A percentile compares a stretch with the other conserved stretches of the same genome.
Conservation (phyloP, 2,797 vertebrate species). For the Sebastes flavidus region DNA sequence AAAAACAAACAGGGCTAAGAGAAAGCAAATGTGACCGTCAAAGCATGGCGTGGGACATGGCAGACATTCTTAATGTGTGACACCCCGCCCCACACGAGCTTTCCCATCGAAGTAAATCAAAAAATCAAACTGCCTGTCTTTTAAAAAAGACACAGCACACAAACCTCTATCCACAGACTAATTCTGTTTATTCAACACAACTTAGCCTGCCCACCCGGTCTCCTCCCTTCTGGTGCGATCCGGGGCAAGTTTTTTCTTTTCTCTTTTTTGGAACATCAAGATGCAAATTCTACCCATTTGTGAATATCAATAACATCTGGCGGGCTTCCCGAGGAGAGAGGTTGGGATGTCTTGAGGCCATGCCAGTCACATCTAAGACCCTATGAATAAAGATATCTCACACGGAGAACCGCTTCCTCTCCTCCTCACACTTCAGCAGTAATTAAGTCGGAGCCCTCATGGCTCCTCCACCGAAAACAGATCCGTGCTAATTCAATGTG, state of each 20-base stretch:
- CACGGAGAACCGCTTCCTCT: constrained; percentile 55
- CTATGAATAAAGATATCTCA: constrained; percentile 78
- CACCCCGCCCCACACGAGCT: not conserved
- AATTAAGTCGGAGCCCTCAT: constrained; percentile 66
- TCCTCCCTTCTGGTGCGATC: constrained; percentile 26
- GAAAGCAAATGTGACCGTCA: constrained; percentile 69
- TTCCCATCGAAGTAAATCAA: constrained; percentile 14
- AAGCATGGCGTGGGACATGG: constrained; percentile 49
- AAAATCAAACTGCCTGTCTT: not conserved
- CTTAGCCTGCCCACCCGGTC: constrained; percentile 19
- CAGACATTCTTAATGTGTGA: constrained; percentile 38
- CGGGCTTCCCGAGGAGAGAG: constrained; percentile 56
- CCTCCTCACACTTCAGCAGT: constrained; percentile 51
- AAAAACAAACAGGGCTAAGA: constrained; percentile 67
- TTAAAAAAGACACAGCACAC: constrained; percentile 14
- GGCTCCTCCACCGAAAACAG: not conserved
- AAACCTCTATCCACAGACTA: constrained; percentile 38
- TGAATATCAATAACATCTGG: constrained; percentile 83
- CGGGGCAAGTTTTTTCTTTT: not conserved
- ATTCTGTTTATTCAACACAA: constrained; percentile 56
- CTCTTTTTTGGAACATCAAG: constrained; percentile 34
- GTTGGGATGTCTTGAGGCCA: constrained; percentile 73
- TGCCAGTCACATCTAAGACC: constrained; percentile 74
- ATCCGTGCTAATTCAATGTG: not conserved
- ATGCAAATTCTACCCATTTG: constrained; percentile 77